Base-by-base conservation (phyloP, 1,140 invertebrate genomes). In the Carcinoscorpius rotundicauda region DNA sequence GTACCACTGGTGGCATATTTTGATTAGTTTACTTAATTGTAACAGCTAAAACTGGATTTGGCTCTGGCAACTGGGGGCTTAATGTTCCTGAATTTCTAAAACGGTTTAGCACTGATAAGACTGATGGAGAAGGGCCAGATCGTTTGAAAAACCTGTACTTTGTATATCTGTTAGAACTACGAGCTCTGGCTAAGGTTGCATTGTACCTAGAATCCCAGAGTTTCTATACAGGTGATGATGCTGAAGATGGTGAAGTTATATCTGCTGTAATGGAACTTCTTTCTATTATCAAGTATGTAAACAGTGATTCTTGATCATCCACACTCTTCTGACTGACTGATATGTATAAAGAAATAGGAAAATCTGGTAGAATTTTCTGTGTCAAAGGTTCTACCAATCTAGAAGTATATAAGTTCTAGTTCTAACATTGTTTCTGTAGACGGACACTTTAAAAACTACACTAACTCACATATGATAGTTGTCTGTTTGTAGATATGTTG, bases 121-220 rank as follows among this genome's bases (percentile, higher is more conserved):
- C 93, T 4, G 82, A 86, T 67, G 87, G 84, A 3, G 89, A 97
- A 78, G 95, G 95, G 4, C 90, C 93, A 0, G 85, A 89, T 71
- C 89, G 95, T 85, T 76, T 99, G 50, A 91, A 89, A 75, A 99
- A 99, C 79, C 80, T 99, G 4, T 99, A 99, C 76, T 99, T 99
- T 79, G 80, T 93, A 0, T 99, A 98, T 77, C 79, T 99, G 57
- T 79, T 99, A 9, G 94, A 98, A 80, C 69, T 86, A 55, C 68
- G 94, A 71, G 97, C 97, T 10, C 74, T 99, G 52, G 86, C 87
- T 3, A 99, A 99, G 79, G 93, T 91, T 5, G 87, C 93, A 4
- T 88, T 90, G 0, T 98, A 96, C 81, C 81, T 99, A 62, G 82
- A 88, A 73, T 81, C 83, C 52, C 91, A 94, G 76, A 82, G 88